These are phyloP conservation scores for Sebastes flavidus DNA, from an alignment of 2,797 vertebrate genomes.

Conservation along the genomic window DNA sequence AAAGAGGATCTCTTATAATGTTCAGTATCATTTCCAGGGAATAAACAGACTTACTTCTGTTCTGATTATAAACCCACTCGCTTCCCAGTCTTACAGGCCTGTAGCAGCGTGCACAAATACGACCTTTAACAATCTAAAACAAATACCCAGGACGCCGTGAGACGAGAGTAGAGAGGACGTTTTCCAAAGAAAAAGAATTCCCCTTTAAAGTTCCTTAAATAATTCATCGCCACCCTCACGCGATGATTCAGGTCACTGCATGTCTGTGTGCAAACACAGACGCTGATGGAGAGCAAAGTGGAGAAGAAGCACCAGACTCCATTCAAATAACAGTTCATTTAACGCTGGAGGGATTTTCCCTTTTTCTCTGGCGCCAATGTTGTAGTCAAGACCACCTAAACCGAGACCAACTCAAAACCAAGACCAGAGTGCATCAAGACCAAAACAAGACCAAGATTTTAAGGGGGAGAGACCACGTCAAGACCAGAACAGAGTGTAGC, in stretches of 20 bases:
- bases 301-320: not conserved
- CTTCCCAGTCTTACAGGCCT: not conserved
- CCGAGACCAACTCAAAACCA: too few species aligned
- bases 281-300: not conserved
- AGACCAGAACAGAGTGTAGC: too few species aligned
- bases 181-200: conserved; percentile 7
- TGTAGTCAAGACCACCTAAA: too few species aligned
- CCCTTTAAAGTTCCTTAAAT: conserved; percentile 23
- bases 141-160: not conserved
- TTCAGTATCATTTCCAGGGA: not conserved
- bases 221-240: not conserved
- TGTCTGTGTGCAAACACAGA: not conserved
- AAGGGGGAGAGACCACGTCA: too few species aligned
- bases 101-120: not conserved
- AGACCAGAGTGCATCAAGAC: too few species aligned
- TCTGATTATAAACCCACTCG: not conserved
- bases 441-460: too few species aligned
- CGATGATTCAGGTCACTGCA: conserved; percentile 26
- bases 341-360: not conserved
- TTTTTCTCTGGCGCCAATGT: too few species aligned
- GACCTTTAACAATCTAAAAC: not conserved
- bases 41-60: not conserved
- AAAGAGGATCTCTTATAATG: not conserved
- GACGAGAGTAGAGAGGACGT: not conserved
- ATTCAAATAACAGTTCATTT: not conserved